phyloP scores from a whole-genome alignment of 2,797 vertebrate species.

The Antennarius maculatus region DNA sequence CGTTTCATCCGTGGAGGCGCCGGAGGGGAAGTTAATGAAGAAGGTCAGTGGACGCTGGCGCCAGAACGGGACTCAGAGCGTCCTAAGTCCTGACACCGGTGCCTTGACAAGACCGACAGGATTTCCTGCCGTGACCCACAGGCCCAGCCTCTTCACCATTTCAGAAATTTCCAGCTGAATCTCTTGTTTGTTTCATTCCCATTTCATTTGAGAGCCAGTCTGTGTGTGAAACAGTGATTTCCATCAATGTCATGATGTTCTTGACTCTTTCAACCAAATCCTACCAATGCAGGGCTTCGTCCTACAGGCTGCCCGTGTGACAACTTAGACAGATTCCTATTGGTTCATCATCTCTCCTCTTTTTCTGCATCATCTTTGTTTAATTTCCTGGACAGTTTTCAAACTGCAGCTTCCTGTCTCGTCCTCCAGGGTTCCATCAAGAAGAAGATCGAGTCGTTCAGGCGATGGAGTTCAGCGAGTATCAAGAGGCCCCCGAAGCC shows the following conservation, averaged over 20 bases:
- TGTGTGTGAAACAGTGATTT: too few relatives aligned
- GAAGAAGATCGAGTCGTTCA: conserved; percentile 81
- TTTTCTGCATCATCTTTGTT: background rate
- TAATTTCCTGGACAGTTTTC: background rate
- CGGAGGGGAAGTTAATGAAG: conserved; percentile 77
- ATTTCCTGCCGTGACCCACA: background rate
- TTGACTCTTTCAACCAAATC: background rate
- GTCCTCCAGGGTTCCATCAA: conserved; percentile 80
- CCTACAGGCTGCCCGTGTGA: too few relatives aligned
- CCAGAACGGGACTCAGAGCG: conserved; percentile 7
- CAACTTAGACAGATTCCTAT: too few relatives aligned
- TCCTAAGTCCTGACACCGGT: conserved; percentile 10
- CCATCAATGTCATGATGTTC: too few relatives aligned
- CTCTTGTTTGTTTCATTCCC: background rate
- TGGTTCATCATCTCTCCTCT: background rate
- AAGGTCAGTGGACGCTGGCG: conserved; percentile 70
- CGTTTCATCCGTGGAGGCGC: conserved; percentile 64
- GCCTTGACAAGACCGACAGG: conserved; percentile 6
- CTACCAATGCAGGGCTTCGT: too few relatives aligned
- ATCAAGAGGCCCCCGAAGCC: conserved; percentile 75
- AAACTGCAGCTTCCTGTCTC: background rate
- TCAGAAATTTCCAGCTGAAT: background rate
- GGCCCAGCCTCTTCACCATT: background rate
- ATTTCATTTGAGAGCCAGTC: too few relatives aligned
- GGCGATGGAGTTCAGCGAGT: conserved; percentile 82